Percentiles rank a stretch among this genome's conserved stretches.
Evolutionary conservation across 1,140 invertebrate species (phyloP).

Genomic region (Plutomurus gul): DNA sequence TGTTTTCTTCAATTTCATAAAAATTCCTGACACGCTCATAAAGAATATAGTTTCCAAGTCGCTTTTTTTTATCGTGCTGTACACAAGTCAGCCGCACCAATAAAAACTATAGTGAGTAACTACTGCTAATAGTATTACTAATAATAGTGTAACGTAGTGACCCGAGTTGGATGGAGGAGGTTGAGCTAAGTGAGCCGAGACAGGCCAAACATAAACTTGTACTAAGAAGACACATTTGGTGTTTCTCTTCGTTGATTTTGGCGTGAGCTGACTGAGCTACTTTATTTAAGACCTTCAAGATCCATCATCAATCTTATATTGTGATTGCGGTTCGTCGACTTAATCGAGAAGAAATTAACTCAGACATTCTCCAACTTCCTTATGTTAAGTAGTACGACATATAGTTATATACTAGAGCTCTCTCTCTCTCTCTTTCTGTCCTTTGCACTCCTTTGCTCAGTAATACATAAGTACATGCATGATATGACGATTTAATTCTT

Average conservation of each 20-base stretch:
- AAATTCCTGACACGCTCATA: too few relatives aligned
- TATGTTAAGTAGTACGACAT: background rate
- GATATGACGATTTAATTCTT: too few relatives aligned
- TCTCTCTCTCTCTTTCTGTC: too few relatives aligned
- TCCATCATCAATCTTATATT: slow-evolving; percentile 37
- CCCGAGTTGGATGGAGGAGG: background rate
- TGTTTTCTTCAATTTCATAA: too few relatives aligned
- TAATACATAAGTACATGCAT: too few relatives aligned
- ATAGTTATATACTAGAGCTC: too few relatives aligned
- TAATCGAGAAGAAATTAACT: slow-evolving; percentile 43
- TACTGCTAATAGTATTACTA: slow-evolving; percentile 17
- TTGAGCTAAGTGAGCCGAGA: slow-evolving; percentile 11
- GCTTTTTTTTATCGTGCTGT: too few relatives aligned
- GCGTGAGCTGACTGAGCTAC: background rate
- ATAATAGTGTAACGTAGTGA: background rate
- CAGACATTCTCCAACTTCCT: background rate
- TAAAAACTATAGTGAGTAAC: too few relatives aligned
- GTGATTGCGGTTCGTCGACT: slow-evolving; percentile 38
- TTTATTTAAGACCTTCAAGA: slow-evolving; percentile 12
- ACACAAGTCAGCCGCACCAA: too few relatives aligned
- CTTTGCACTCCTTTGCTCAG: too few relatives aligned
- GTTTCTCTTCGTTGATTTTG: slow-evolving; percentile 1
- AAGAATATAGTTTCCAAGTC: too few relatives aligned
- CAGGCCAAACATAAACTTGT: background rate
- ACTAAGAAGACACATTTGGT: slow-evolving; percentile 24